Evolutionary conservation across 2,888 invertebrate species (phyloP).

Genomic region (Tipula confusa): DNA sequence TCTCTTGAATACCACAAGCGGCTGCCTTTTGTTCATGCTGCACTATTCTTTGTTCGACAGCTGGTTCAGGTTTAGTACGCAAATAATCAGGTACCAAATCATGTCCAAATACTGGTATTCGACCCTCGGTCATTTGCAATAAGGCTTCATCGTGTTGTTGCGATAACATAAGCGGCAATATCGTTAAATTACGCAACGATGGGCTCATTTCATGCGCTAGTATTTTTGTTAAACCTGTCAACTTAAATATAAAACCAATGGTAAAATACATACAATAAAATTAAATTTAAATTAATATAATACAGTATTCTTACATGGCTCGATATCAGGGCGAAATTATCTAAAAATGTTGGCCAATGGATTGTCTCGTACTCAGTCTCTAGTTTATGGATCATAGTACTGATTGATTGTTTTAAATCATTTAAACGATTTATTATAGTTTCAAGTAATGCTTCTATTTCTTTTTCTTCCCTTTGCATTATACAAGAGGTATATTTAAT

Average conservation of each 20-base stretch:
- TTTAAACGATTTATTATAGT: slow-evolving; percentile 79
- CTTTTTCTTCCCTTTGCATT: slow-evolving; percentile 90
- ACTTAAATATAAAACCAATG: slow-evolving; percentile 51
- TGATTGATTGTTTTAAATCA: slow-evolving; percentile 82
- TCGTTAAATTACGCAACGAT: slow-evolving; percentile 74
- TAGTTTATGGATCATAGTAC: slow-evolving; percentile 79
- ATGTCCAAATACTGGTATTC: slow-evolving; percentile 89
- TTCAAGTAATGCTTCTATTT: slow-evolving; percentile 80
- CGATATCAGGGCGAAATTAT: slow-evolving; percentile 90
- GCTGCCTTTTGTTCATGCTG: slow-evolving; percentile 76
- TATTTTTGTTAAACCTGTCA: slow-evolving; percentile 85
- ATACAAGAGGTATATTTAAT: too few species aligned
- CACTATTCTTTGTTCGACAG: slow-evolving; percentile 83
- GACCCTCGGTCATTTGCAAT: slow-evolving; percentile 77
- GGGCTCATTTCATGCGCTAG: slow-evolving; percentile 87
- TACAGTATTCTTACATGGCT: slow-evolving; percentile 71
- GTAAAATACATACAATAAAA: neutral
- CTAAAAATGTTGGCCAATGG: slow-evolving; percentile 90
- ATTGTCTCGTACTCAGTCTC: slow-evolving; percentile 90
- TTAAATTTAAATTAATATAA: slow-evolving; percentile 4
- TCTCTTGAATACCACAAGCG: slow-evolving; percentile 54
- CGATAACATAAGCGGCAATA: slow-evolving; percentile 78
- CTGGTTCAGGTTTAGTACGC: slow-evolving; percentile 90
- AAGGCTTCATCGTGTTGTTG: slow-evolving; percentile 87
- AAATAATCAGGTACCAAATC: slow-evolving; percentile 93